phyloP scores from a whole-genome alignment of 2,797 vertebrate species.

The Enteromius argenteus region DNA sequence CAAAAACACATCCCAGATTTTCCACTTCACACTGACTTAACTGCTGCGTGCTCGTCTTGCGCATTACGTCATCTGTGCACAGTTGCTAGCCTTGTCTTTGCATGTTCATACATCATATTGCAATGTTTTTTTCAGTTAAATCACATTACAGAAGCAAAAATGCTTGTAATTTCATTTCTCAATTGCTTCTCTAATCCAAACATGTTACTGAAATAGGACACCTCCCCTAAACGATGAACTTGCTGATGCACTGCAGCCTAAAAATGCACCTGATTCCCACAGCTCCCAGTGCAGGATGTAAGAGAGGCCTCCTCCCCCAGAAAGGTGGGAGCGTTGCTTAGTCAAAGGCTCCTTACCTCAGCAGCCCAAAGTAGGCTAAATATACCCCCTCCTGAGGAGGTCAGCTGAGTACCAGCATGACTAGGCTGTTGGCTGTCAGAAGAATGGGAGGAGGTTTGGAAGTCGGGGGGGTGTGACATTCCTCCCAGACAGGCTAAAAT shows the following conservation, averaged over 20 bases:
- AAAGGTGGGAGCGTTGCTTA: constrained; percentile 35
- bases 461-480: constrained; percentile 29
- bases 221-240: neutral
- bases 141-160: neutral
- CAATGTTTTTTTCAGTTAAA: neutral
- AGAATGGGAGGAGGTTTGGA: constrained; percentile 12
- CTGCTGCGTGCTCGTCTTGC: neutral
- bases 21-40: neutral
- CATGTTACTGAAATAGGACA: constrained; percentile 33
- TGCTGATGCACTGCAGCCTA: constrained; percentile 21
- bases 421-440: constrained; percentile 47
- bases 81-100: neutral
- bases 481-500: constrained; percentile 30
- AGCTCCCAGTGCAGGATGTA: constrained; percentile 21
- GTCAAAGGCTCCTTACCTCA: constrained; percentile 49
- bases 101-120: neutral
- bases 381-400: constrained; percentile 52
- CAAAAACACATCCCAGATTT: neutral
- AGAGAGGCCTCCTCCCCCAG: constrained; percentile 22
- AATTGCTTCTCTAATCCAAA: constrained; percentile 42
- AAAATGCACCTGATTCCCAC: constrained; percentile 15
- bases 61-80: neutral
- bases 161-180: neutral
- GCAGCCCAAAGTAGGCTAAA: constrained; percentile 54
- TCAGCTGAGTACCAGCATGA: constrained; percentile 62